Conservation (phyloP, 1,140 invertebrate species). For the Hylyphantes graminicola region DNA sequence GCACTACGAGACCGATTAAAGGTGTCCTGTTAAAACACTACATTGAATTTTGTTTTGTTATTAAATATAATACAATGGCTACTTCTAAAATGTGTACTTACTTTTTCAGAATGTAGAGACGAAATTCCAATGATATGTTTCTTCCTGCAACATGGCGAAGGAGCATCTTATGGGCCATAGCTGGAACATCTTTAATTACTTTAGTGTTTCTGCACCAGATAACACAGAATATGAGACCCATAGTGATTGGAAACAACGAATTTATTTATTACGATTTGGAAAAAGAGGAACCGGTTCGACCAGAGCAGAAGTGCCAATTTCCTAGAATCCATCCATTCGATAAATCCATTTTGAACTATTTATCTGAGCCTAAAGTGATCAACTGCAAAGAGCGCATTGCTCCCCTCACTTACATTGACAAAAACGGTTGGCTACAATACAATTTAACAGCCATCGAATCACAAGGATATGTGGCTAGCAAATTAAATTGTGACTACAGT, state of each 20-base stretch:
- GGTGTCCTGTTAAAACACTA: too few relatives aligned
- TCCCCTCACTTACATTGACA: conserved; percentile 44
- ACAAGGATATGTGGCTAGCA: background rate
- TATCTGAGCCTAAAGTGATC: conserved; percentile 25
- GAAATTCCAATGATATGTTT: conserved; percentile 33
- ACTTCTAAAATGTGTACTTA: too few relatives aligned
- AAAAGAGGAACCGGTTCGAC: conserved; percentile 24
- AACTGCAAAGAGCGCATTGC: conserved; percentile 30
- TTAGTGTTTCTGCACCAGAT: conserved; percentile 18
- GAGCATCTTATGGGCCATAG: conserved; percentile 8
- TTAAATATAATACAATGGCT: too few relatives aligned
- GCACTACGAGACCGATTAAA: too few relatives aligned
- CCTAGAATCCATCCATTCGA: conserved; percentile 60
- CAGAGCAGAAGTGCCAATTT: conserved; percentile 37
- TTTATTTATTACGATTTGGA: conserved; percentile 30
- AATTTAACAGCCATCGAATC: conserved; percentile 28
- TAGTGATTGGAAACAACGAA: conserved; percentile 14
- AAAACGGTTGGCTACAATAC: conserved; percentile 6
- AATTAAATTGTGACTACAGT: conserved; percentile 27
- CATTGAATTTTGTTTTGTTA: too few relatives aligned
- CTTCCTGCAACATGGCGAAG: conserved; percentile 4
- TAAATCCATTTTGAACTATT: conserved; percentile 42
- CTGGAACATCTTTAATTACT: background rate
- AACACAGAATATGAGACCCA: background rate
- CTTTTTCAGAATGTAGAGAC: background rate